Evolutionary conservation across 2,888 invertebrate species (phyloP).

Genomic region (Melipona bicolor): DNA sequence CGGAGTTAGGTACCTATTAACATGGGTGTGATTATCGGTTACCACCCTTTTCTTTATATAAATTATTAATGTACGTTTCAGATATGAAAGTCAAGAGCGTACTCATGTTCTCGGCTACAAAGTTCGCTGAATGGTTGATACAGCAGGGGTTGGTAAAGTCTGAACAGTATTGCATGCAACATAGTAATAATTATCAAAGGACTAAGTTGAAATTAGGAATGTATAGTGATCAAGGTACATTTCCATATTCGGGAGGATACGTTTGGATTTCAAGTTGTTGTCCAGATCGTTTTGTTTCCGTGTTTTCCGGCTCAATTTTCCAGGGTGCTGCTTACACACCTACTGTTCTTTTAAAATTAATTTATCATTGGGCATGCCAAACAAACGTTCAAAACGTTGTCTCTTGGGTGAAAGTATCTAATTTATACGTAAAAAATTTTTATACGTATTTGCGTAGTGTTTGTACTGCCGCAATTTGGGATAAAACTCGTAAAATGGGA

Average conservation of each 20-base stretch:
- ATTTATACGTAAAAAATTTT: conserved; percentile 88
- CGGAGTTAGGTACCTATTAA: conserved; percentile 82
- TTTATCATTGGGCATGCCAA: conserved; percentile 97
- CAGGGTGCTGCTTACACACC: conserved; percentile 94
- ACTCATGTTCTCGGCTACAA: conserved; percentile 92
- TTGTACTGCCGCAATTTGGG: conserved; percentile 92
- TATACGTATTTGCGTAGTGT: conserved; percentile 91
- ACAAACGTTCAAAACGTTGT: conserved; percentile 95
- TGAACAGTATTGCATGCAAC: conserved; percentile 91
- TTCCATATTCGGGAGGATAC: conserved; percentile 95
- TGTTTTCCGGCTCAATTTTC: conserved; percentile 94
- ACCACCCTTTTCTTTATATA: not conserved
- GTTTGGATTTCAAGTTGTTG: conserved; percentile 97
- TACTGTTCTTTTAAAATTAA: conserved; percentile 91
- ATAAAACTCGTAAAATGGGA: conserved; percentile 90
- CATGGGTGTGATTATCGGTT: not conserved
- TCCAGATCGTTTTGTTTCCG: conserved; percentile 93
- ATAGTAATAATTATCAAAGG: conserved; percentile 84
- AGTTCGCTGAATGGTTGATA: conserved; percentile 95
- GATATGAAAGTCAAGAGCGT: conserved; percentile 94
- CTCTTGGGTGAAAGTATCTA: conserved; percentile 94
- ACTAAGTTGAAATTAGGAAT: conserved; percentile 92
- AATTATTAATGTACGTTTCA: conserved; percentile 64
- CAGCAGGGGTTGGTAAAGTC: conserved; percentile 93
- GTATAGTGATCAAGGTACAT: conserved; percentile 93